Evolutionary conservation across 2,113 vertebrate genomes (phyloP).

Genomic region (Actinemys pallida): DNA sequence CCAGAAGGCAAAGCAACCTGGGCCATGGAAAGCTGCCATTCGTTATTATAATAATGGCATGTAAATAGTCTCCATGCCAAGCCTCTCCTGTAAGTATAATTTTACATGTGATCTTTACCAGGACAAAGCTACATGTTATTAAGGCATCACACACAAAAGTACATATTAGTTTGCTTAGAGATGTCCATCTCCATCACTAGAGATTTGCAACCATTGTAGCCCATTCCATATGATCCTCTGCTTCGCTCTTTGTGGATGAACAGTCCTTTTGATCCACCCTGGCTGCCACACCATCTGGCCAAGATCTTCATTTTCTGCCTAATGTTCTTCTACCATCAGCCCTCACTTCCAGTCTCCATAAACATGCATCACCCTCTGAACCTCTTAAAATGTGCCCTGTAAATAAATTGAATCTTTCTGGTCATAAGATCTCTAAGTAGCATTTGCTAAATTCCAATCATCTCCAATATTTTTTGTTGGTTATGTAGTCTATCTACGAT

Average conservation of each 20-base stretch:
- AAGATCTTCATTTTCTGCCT: not conserved
- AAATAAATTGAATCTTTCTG: not conserved
- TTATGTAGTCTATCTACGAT: not conserved
- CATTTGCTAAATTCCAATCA: not conserved
- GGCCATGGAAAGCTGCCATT: slow-evolving; percentile 53
- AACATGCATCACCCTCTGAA: not conserved
- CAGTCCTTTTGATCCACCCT: not conserved
- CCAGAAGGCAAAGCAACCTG: not conserved
- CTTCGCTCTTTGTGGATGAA: not conserved
- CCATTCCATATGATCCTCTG: not conserved
- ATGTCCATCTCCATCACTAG: not conserved
- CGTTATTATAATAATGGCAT: slow-evolving; percentile 41
- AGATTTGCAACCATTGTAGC: not conserved
- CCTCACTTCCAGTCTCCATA: not conserved
- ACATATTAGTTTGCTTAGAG: not conserved
- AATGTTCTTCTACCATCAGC: not conserved
- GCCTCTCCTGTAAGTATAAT: slow-evolving; percentile 59
- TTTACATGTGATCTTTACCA: not conserved
- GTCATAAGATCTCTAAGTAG: not conserved
- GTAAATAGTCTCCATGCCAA: slow-evolving; percentile 62
- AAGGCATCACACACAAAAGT: not conserved
- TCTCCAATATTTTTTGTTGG: not conserved
- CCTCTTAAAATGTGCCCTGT: not conserved
- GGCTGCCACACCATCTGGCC: not conserved
- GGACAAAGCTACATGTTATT: slow-evolving; percentile 33